Conservation (phyloP, 2,797 vertebrate genomes). For the Centroberyx gerrardi region DNA sequence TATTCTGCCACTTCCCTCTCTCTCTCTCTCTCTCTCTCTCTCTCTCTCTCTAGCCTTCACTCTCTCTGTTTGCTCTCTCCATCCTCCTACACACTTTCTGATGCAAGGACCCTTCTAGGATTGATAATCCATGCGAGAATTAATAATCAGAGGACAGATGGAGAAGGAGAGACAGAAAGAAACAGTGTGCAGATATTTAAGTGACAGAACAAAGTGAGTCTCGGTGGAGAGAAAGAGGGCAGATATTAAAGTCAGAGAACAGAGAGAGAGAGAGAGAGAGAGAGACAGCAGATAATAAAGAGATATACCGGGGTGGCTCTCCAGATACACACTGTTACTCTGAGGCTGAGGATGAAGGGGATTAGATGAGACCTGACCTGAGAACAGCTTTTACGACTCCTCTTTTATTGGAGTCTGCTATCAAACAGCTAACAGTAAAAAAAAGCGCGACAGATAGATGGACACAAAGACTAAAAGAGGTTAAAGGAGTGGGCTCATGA, state of each 20-base stretch:
- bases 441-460: slow-evolving; percentile 9
- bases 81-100: background rate
- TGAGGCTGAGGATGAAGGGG: background rate
- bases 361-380: slow-evolving; percentile 21
- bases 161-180: background rate
- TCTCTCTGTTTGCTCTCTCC: background rate
- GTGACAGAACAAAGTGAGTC: background rate
- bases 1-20: no score
- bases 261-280: background rate
- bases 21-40: background rate
- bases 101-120: background rate
- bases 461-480: background rate
- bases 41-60: background rate
- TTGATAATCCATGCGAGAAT: background rate
- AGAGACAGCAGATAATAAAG: background rate
- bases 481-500: no score
- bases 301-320: background rate
- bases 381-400: slow-evolving; percentile 3
- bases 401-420: background rate
- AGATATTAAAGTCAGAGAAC: background rate
- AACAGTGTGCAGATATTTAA: background rate
- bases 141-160: background rate
- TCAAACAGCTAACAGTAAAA: background rate
- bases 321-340: background rate
- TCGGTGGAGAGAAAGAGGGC: background rate